Base-by-base conservation (phyloP, 2,797 vertebrate species). In the Dendrocincla tyrannina region DNA sequence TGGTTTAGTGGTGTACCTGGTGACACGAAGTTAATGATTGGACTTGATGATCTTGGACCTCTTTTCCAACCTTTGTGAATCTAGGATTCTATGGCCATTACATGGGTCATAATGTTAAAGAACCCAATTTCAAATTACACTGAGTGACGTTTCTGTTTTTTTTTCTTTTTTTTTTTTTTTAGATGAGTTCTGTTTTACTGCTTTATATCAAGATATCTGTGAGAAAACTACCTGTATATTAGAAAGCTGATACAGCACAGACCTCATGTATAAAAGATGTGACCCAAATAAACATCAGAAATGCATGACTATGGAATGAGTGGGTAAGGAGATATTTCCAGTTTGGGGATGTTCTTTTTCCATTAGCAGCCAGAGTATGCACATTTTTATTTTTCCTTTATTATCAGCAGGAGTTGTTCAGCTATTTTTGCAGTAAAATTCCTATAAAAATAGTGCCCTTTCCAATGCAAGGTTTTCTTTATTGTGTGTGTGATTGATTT, bases 401-500 rank as follows among this genome's bases (percentile, higher is more conserved):
- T 60, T 72, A 50, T 44, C 53, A 82, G 2, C 5, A 80, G 23
- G 17, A 6, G 3, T 1, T 56, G 10, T 55, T 80, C 18, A 52
- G 9, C 9, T 41, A 17, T 19, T 84, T 88, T 58, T 63, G 52
- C 6, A 87, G 42, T 18, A 56, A 22, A 41, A 63, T 69, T 69
- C 22, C 7, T 82, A 68, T 75, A 32, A 76, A 59, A 69, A 55
- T 27, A 66, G 1, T 20, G 18, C 10, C 2, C 3, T 87, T 89
- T 72, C 11, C 2, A 2, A 30, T 41, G 11, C 28, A 35, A 49
- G 1, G 5, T 0, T 0, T 58, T 46, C 37, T 69, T 35, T 47
- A 47, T 52, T 44, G 3, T 28, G 6, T 39, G 5, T 27, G 5
- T 39, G 8, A 35, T 18, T 82, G 1, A 17, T 35, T 66, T 49